Base-by-base conservation (phyloP, 2,888 invertebrate species). In the Pristionchus arcanus region DNA sequence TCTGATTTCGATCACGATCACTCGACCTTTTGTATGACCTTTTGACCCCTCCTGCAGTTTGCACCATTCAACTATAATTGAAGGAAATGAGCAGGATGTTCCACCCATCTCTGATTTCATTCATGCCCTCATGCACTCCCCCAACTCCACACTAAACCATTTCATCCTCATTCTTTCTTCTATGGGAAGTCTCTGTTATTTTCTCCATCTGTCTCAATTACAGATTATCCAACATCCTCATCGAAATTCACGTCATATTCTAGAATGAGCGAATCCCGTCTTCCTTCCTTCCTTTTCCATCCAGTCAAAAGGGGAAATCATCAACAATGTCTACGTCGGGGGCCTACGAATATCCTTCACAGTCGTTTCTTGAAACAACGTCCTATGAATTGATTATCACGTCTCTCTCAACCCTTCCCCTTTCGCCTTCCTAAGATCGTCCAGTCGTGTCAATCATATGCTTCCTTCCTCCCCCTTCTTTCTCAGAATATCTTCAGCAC, bases 361-460 rank as follows among this genome's bases (percentile, higher is more conserved):
- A 16, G 28, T 34, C 77, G n/a, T 19, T 77, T 77, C 77, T 25
- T 21, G 37, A 21, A 42, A 77, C 77, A 42, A 77, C 25, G 77
- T 34, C 42, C 77, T 77, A 77, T 77, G 77, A 77, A 77, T 77
- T 77, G 42, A 77, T 77, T 77, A 77, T 77, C 77, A 77, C 71
- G 34, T n/a, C 71, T 71, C 71, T 16, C 71, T 71, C 71, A 31
- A 19, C n/a, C 71, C 31, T 34, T 71, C 34, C 71, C 71, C 34
- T 71, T 34, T 71, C 42, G 11, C 34, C 71, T n/a, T 71, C 31
- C 71, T 71, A 13, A 66, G 66, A 66, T 66, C 66, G 25, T 19
- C 71, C 34, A 34, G 34, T 71, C 71, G 13, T 71, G 71, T 71
- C 71, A 71, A 71, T 71, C 34, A 71, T 71, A 7, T n/a, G n/a